Base-by-base conservation (phyloP, 2,113 vertebrate species). In the Austrofundulus limnaeus region DNA sequence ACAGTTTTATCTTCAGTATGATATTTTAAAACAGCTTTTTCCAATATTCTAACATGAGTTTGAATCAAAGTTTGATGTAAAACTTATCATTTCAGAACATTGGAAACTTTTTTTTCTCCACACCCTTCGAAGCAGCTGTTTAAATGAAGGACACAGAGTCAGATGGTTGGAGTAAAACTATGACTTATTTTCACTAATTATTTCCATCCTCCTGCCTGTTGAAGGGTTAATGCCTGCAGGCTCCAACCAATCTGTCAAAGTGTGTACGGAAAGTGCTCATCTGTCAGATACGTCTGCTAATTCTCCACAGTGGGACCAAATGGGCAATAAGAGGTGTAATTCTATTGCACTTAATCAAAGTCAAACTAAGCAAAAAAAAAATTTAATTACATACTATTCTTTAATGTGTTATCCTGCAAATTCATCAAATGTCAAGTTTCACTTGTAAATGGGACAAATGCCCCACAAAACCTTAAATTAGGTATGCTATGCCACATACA, bases 281-380 rank as follows among this genome's bases (percentile, higher is more conserved):
- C 69, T 47, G 72, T 69, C 72, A 48, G 64, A 63, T 41, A 66
- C 61, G 73, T 67, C 70, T 11, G 39, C 56, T 34, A 53, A 72
- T 70, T 82, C 72, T 58, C 47, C 16, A 57, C 51, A 67, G 75
- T 59, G 3, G 23, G 48, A 71, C 55, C 64, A 68, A 81, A 81
- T 61, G 50, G 61, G 68, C 77, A 72, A 74, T 77, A 80, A 84
- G 65, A 62, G 49, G 57, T 57, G 55, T 51, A 80, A 84, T 73
- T 62, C 59, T 71, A 63, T 69, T 66, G 57, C 49, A 67, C 17
- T 80, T 64, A 69, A 75, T 84, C 66, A 81, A 72, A 75, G 74
- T 72, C 50, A 43, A 68, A 59, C 67, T 61, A 41, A 65, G 41
- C 54, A 59, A 59, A 17, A 14, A 55, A 65, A 75, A 66, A 34